Evolutionary conservation across 2,888 invertebrate species (phyloP), one percentile per base, ranked within the genome.

Genomic region (Oxyteleia sp.): DNA sequence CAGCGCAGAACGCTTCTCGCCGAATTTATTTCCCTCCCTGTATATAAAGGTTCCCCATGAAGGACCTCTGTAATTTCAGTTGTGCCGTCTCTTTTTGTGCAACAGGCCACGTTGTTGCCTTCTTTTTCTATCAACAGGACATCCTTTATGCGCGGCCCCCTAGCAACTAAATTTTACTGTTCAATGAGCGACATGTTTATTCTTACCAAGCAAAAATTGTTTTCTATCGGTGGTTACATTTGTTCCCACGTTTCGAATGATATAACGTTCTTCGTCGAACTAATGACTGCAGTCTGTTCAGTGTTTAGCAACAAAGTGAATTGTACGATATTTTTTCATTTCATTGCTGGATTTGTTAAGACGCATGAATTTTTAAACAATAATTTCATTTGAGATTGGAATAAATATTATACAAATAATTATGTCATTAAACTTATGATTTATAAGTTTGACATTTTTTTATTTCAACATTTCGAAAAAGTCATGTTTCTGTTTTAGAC

Each of bases 101-200:
- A 63, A 61, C 49, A 23, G 41, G 29, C 20, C 32, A n/a, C n/a
- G n/a, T n/a, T 35, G 20, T 7, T 15, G 55, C 8, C 26, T 41
- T 76, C 78, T 47, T 79, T 43, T 41, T 79, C 71, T 66, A 64
- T 41, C 78, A 69, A 71, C 79, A 72, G 79, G 71, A 71, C 71
- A 59, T 79, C 79, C 79, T 79, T 79, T 79, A 79, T 57, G 57
- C 57, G 13, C 16, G 41, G 26, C 49, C 51, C 63, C 76, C 64
- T 64, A 63, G 71, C 79, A 71, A 71, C 79, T 64, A 57, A 79
- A 79, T 64, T 79, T 79, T 18, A 49, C 78, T 64, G 69, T 47
- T 57, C 79, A 64, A 57, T 72, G 63, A 79, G 47, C 41, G 71
- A 55, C 64, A 68, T 59, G 61, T 76, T 76, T 76, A 76, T 76